These are phyloP conservation scores for Poecilia picta DNA, from an alignment of 2,797 vertebrate species.

Conservation along the genomic window DNA sequence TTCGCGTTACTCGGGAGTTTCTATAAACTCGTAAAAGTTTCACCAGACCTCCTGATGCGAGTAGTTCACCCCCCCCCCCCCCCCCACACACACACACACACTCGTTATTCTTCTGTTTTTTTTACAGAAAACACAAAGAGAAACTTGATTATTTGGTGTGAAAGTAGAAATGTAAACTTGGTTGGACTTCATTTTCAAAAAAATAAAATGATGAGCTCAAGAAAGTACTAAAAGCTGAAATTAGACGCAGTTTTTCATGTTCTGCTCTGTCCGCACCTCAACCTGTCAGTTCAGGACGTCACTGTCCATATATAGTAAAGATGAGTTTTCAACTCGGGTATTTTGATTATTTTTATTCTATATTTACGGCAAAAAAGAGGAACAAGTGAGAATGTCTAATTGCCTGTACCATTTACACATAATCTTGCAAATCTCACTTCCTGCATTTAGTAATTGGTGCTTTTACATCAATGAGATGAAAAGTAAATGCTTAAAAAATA, in stretches of 20 bases:
- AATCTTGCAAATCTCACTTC: neutral
- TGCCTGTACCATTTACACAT: neutral
- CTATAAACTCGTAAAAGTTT: slow-evolving; percentile 30
- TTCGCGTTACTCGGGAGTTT: neutral
- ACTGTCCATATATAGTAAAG: neutral
- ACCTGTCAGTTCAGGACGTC: neutral
- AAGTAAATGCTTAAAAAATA: neutral
- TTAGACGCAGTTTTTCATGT: neutral
- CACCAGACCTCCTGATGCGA: neutral
- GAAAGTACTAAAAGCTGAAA: neutral
- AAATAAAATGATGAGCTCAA: neutral
- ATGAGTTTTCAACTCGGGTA: neutral
- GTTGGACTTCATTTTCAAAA: neutral
- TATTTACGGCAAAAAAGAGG: neutral
- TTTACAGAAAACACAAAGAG: neutral
- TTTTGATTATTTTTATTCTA: neutral
- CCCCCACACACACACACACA: no score
- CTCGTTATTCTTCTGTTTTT: neutral
- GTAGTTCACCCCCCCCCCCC: no score
- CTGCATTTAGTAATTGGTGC: neutral
- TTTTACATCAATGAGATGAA: neutral
- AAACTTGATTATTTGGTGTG: neutral
- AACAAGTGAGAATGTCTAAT: neutral
- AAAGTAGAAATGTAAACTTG: neutral
- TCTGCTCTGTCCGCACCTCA: neutral